Conservation (phyloP, 2,797 vertebrate genomes). For the Alfaro cultratus region DNA sequence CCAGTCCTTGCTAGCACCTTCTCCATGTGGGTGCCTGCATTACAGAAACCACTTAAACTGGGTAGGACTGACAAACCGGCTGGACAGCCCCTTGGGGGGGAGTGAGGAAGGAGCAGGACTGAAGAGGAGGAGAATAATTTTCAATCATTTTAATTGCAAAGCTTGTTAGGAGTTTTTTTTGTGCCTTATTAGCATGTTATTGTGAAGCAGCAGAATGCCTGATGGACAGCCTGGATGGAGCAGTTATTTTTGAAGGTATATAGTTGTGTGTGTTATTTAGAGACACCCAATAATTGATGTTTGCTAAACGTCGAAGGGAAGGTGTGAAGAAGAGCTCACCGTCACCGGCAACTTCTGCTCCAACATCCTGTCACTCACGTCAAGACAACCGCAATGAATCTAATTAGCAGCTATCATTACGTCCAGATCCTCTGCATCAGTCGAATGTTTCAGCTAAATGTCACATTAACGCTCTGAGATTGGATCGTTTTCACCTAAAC, state of each 20-base stretch:
- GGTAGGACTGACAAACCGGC: slow-evolving; percentile 39
- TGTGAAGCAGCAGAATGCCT: slow-evolving; percentile 39
- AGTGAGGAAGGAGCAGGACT: slow-evolving; percentile 9
- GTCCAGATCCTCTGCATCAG: neutral
- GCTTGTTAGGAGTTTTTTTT: slow-evolving; percentile 34
- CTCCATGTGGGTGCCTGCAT: slow-evolving; percentile 34
- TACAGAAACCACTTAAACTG: slow-evolving; percentile 40
- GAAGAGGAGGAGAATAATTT: slow-evolving; percentile 30
- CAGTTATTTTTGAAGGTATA: slow-evolving; percentile 17
- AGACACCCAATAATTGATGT: slow-evolving; percentile 24
- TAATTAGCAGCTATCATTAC: neutral
- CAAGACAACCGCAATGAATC: neutral
- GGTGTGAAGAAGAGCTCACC: neutral
- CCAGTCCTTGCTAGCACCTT: slow-evolving; percentile 21
- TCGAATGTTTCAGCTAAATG: slow-evolving; percentile 8
- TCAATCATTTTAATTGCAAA: slow-evolving; percentile 56
- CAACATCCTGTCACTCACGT: neutral
- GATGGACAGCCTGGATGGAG: slow-evolving; percentile 46
- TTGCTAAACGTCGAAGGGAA: slow-evolving; percentile 26
- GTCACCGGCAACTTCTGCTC: neutral
- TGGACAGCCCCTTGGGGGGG: slow-evolving; percentile 7
- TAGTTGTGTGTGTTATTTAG: slow-evolving; percentile 16
- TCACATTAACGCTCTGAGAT: neutral
- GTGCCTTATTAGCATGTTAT: slow-evolving; percentile 53
- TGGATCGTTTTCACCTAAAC: neutral